These are phyloP conservation scores for Eudemis profundana DNA, from an alignment of 2,888 invertebrate genomes.

Conservation along the genomic window DNA sequence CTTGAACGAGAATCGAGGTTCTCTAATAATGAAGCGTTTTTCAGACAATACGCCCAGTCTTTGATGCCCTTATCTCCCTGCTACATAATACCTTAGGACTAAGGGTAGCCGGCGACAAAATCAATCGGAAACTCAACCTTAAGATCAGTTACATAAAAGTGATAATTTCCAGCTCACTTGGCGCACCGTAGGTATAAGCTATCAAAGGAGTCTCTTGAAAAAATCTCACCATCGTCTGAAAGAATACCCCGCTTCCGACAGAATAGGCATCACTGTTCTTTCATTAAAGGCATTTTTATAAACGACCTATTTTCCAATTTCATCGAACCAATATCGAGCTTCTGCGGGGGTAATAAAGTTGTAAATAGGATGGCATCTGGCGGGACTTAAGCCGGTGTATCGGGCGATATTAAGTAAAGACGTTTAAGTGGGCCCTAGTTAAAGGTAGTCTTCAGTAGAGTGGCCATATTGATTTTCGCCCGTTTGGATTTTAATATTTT, in stretches of 20 bases:
- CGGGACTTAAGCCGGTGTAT: not conserved
- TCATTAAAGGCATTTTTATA: constrained; percentile 27
- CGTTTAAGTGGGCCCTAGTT: constrained; percentile 51
- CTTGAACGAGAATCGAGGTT: constrained; percentile 1
- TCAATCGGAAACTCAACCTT: not conserved
- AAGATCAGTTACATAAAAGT: not conserved
- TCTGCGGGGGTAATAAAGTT: constrained; percentile 6
- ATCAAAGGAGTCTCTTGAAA: constrained; percentile 43
- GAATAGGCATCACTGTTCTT: constrained; percentile 41
- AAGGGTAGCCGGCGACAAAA: constrained; percentile 26
- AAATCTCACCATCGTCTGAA: constrained; percentile 29
- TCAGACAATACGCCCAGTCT: constrained; percentile 26
- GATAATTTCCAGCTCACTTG: constrained; percentile 13
- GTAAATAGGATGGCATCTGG: constrained; percentile 3
- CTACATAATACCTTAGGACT: constrained; percentile 30
- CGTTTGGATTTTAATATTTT: constrained; percentile 30
- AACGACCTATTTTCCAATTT: constrained; percentile 11
- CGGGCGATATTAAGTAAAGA: constrained; percentile 46
- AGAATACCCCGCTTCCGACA: constrained; percentile 42
- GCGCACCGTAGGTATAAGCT: constrained; percentile 30
- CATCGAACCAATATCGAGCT: constrained; percentile 1
- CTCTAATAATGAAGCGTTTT: constrained; percentile 1
- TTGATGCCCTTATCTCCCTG: constrained; percentile 37
- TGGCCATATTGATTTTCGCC: constrained; percentile 56
- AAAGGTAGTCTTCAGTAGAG: constrained; percentile 53